Evolutionary conservation across 2,113 vertebrate genomes (phyloP).

Genomic region (Daboia siamensis): DNA sequence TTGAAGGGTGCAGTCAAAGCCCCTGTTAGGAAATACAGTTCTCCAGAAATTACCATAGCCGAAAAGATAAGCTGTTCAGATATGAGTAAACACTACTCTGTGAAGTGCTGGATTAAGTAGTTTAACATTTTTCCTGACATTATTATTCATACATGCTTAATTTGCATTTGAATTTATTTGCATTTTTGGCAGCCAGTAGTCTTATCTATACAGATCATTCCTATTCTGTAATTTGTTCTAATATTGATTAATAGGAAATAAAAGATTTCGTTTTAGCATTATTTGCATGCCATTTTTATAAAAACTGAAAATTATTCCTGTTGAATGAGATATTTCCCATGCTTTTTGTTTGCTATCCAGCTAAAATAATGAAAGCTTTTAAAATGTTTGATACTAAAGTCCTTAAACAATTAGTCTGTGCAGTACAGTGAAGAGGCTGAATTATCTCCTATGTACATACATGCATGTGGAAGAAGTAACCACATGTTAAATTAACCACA

Average conservation of each 20-base stretch:
- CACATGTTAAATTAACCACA: no score
- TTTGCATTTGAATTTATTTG: neutral
- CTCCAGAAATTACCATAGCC: neutral
- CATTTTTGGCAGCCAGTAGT: neutral
- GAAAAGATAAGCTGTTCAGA: neutral
- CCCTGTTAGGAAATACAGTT: neutral
- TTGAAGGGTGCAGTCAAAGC: neutral
- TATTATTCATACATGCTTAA: neutral
- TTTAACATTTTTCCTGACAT: neutral
- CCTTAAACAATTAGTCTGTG: neutral
- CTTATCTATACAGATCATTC: neutral
- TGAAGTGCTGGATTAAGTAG: neutral
- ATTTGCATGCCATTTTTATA: neutral
- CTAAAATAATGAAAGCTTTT: neutral
- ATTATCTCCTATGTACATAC: neutral
- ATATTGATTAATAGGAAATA: neutral
- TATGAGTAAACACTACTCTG: neutral
- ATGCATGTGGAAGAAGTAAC: neutral
- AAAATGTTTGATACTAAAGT: neutral
- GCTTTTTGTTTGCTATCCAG: neutral
- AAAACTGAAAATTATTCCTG: neutral
- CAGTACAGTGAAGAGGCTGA: neutral
- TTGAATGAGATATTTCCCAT: neutral
- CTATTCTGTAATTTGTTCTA: neutral
- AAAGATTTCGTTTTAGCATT: neutral